Conservation (phyloP, 2,888 invertebrate genomes). For the Drosophila birchii region DNA sequence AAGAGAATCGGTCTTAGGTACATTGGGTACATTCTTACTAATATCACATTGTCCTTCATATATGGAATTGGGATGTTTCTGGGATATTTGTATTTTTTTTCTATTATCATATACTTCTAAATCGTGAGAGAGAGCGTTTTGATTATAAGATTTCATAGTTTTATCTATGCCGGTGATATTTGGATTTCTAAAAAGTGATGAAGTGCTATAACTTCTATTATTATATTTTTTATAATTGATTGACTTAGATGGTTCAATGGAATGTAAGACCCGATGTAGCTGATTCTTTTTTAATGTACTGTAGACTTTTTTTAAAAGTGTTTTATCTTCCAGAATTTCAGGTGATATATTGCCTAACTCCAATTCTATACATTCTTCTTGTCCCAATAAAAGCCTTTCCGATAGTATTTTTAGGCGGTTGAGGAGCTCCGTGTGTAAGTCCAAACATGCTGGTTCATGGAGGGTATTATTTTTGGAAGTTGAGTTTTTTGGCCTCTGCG, state of each 20-base stretch:
- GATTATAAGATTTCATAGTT: neutral
- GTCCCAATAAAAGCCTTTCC: conserved; percentile 49
- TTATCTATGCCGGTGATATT: neutral
- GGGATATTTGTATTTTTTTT: neutral
- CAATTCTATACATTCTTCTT: conserved; percentile 77
- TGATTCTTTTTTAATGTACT: conserved; percentile 83
- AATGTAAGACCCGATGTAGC: conserved; percentile 81
- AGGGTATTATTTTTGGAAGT: conserved; percentile 7
- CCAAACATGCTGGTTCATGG: neutral
- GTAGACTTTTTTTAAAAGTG: conserved; percentile 87
- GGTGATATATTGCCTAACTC: conserved; percentile 88
- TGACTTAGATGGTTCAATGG: conserved; percentile 56
- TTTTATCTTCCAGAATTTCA: conserved; percentile 90
- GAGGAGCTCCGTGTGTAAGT: conserved; percentile 61
- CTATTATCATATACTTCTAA: conserved; percentile 1
- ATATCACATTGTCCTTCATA: conserved; percentile 6
- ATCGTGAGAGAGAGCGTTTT: neutral
- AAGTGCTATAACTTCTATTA: conserved; percentile 43
- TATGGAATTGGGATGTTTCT: neutral
- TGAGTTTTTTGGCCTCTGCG: conserved; percentile 68
- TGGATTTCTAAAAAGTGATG: conserved; percentile 63
- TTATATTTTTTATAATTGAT: neutral
- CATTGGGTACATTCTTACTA: neutral
- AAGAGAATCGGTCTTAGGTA: neutral
- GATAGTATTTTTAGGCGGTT: conserved; percentile 67